Evolutionary conservation across 2,797 vertebrate genomes (phyloP).

Genomic region (Naso thynnoides): DNA sequence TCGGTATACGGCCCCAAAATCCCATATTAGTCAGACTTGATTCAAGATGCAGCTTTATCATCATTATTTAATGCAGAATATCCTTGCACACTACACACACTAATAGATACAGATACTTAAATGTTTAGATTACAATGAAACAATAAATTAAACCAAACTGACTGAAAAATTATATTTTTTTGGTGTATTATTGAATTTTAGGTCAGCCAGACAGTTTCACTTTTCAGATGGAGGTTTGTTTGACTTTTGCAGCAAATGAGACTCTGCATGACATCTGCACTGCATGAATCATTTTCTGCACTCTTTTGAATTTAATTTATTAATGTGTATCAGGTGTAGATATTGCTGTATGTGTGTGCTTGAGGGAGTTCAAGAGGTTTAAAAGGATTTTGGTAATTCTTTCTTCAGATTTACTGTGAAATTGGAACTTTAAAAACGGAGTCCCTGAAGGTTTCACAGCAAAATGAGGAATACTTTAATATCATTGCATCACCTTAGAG

Average conservation of each 20-base stretch:
- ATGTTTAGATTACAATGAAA: too few relatives aligned
- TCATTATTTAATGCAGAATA: too few relatives aligned
- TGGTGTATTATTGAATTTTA: background rate
- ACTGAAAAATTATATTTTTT: background rate
- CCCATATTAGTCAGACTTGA: too few relatives aligned
- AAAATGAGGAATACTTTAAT: background rate
- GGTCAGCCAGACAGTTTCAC: background rate
- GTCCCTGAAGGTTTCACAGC: background rate
- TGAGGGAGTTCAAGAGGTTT: slow-evolving; percentile 4
- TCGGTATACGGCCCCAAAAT: too few relatives aligned
- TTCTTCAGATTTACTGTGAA: background rate
- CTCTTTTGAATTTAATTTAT: background rate
- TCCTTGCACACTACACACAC: too few relatives aligned
- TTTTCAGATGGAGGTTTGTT: slow-evolving; percentile 8
- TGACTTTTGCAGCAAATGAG: background rate
- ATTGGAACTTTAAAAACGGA: slow-evolving; percentile 8
- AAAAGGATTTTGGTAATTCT: background rate
- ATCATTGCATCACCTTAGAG: background rate
- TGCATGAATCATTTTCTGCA: slow-evolving; percentile 1
- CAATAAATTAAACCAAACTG: too few relatives aligned
- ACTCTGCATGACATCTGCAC: slow-evolving; percentile 9
- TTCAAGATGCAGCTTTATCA: too few relatives aligned
- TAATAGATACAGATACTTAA: too few relatives aligned
- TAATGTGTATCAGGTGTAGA: background rate
- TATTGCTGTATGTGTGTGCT: background rate